Base-by-base conservation (phyloP, 1,140 invertebrate species). In the Octopus sinensis region DNA sequence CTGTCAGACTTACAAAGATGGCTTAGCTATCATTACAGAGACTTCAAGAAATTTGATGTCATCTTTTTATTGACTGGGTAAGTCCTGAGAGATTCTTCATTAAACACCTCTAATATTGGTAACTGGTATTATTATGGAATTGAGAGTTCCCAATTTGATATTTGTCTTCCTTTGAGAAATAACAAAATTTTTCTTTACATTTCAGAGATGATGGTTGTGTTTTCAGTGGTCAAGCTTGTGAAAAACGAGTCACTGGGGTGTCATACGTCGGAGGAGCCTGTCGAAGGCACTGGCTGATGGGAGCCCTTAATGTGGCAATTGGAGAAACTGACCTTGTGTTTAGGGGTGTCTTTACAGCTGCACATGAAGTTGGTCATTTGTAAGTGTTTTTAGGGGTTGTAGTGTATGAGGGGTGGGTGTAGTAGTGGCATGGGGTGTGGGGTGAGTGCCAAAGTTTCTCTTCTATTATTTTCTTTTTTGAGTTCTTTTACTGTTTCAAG, bases 331-430 rank as follows among this genome's bases (percentile, higher is more conserved):
- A 77, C 43, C 43, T 77, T 13, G 76, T 77, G 1, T 77, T 77
- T 77, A n/a, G 76, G 52, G 76, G 76, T 6, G 76, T 77, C 17
- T 77, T 77, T 6, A 77, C 76, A 10, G 76, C 76, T 5, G 76
- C 76, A 9, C 76, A 77, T 17, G 76, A 77, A 53, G 52, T 77
- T 6, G 76, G 76, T 5, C 76, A 77, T 77, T 77, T 77, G 76
- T 77, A 77, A 77, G 76, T 77, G 30, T 43, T 43, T 43, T 43
- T 43, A 43, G 30, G 30, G 30, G 30, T 43, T 43, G 1, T 43
- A 43, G 30, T 43, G 30, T 43, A 43, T 43, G 30, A 43, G 30
- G 30, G 30, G 30, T 43, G 30, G 30, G 30, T 43, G 30, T 43
- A 3, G 30, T 43, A 43, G 30, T 43, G 30, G 30, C 30, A 3